Evolutionary conservation across 2,797 vertebrate species (phyloP), one percentile per base, ranked within the genome.

Genomic region (Mus spretus): DNA sequence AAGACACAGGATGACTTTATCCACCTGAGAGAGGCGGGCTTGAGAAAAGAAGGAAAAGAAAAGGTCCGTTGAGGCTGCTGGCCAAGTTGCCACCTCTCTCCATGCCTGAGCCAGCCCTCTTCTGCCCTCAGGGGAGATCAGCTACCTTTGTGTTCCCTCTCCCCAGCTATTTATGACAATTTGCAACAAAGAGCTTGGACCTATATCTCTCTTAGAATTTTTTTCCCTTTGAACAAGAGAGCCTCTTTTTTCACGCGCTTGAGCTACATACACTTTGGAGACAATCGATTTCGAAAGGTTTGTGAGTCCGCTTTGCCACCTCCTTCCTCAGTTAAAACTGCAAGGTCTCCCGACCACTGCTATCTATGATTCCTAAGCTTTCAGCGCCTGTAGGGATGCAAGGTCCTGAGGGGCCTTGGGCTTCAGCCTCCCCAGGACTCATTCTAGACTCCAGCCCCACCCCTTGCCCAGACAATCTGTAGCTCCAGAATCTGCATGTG

Each of bases 111-210:
- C 40, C 3, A 50, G 72, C 37, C 47, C 78, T 81, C 55, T 20
- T 55, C 63, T 72, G 50, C 44, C 28, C 90, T 91, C 95, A n/a
- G 72, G 93, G 94, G 89, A 93, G 77, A 89, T 94, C 88, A 83
- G 87, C 47, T 59, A 22, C 89, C 72, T 75, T 78, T 53, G 12
- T 74, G 90, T 84, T 75, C 67, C 78, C 77, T 87, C 75, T 93
- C 40, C 75, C 65, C 74, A 63, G 63, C 89, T 90, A 75, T 55
- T 96, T 89, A 40, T 82, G 93, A 86, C 88, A 86, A 34, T 79
- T 75, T 61, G 57, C 84, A 89, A 95, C 92, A 96, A 95, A 95
- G 90, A 81, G 74, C 90, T 57, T 82, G 61, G 87, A 61, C 87
- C 91, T 78, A 1, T n/a, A 40, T 79, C 75, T 96, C 89, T 94